phyloP scores from a whole-genome alignment of 1,140 invertebrate genomes.

The Triops longicaudatus region DNA sequence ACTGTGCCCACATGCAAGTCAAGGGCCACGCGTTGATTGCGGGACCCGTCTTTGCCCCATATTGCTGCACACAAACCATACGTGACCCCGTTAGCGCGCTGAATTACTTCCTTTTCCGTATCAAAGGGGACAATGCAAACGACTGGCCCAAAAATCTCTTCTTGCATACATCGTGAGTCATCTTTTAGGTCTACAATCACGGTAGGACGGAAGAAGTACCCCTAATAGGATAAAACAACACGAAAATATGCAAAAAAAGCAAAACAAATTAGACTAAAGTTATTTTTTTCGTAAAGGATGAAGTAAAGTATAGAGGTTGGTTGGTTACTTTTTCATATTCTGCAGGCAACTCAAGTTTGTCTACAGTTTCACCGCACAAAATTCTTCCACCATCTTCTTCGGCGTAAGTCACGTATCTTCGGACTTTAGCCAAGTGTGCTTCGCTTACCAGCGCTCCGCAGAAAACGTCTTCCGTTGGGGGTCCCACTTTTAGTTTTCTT shows the following conservation, averaged over 20 bases:
- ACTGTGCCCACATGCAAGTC: conserved; percentile 50
- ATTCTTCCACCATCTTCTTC: conserved; percentile 37
- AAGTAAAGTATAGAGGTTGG: background rate
- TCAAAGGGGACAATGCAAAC: conserved; percentile 48
- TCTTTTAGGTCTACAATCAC: conserved; percentile 44
- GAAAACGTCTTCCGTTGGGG: conserved; percentile 40
- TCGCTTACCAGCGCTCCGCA: conserved; percentile 47
- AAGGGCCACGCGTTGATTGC: conserved; percentile 43
- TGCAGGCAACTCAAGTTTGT: conserved; percentile 35
- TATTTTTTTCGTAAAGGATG: no score
- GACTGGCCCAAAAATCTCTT: conserved; percentile 55
- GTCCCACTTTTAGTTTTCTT: conserved; percentile 46
- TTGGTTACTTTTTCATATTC: conserved; percentile 35
- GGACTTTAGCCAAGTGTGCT: conserved; percentile 47
- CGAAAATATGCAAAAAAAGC: no score
- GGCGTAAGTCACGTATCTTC: conserved; percentile 40
- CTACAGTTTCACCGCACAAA: conserved; percentile 33
- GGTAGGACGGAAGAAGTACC: conserved; percentile 49
- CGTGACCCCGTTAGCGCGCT: conserved; percentile 41
- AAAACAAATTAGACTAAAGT: no score
- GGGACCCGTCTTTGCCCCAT: conserved; percentile 43
- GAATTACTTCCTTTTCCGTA: conserved; percentile 45
- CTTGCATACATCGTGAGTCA: conserved; percentile 44
- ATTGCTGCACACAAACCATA: conserved; percentile 50
- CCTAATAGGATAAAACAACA: conserved; percentile 37